Evolutionary conservation across 2,113 vertebrate genomes (phyloP), one percentile per base, ranked within the genome.

Genomic region (Herpetotheres cachinnans): DNA sequence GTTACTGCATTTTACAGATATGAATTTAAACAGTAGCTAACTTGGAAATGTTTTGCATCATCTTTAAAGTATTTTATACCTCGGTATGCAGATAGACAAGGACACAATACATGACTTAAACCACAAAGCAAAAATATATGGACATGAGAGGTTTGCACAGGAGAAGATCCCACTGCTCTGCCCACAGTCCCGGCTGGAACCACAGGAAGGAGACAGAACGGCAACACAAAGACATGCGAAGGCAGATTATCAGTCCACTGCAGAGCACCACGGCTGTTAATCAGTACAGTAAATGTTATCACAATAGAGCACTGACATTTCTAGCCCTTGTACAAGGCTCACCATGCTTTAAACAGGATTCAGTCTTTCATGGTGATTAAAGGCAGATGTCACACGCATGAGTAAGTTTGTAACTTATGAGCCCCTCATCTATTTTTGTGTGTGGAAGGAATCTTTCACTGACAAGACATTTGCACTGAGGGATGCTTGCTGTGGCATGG

Each of bases 271-370:
- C 0, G 1, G 69, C 73, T 91, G 91, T 79, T 95, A 91, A 96
- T 96, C 93, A 94, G 91, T 42, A 89, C 86, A 87, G 95, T 50
- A 76, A 94, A 93, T 80, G 94, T 91, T 95, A 97, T 92, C 95
- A 94, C 83, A 95, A 84, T 42, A 83, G 47, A 92, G 65, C 67
- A 91, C 86, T 95, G 94, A 95, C 80, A 91, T 94, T 95, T 82
- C 91, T 27, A 95, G 93, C 70, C 89, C 58, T 76, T 46, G 54
- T 61, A 95, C 83, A 87, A 92, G 80, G 70, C 49, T 81, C 52
- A 13, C 58, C 56, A 72, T 76, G 66, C 84, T 93, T 87, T 79
- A 82, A 82, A 82, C 54, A 89, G 94, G 70, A 95, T 81, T 95
- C 83, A n/a, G 56, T 73, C 83, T 91, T 89, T 91, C 91, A 65